Evolutionary conservation across 2,888 invertebrate species (phyloP), one percentile per base, ranked within the genome.

Genomic region (Antheraea assamensis): DNA sequence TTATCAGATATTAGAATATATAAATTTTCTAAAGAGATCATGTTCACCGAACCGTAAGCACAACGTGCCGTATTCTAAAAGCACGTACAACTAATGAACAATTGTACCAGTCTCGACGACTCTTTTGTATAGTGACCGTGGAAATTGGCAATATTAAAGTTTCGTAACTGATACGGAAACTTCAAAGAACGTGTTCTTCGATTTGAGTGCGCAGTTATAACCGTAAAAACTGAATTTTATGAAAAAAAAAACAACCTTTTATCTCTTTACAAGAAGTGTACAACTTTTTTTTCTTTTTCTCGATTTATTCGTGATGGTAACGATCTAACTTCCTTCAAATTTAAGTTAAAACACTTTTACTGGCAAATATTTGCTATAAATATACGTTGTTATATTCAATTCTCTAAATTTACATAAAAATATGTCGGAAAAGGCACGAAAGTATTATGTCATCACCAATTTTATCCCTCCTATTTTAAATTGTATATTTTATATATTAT

Each of bases 121-220:
- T 70, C 70, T 78, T 85, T 86, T 87, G 88, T 89, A 73, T 83
- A 77, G 76, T 76, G 74, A 85, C 84, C 84, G 85, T 86, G 88
- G 81, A 90, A 90, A 89, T 88, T 83, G 84, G 73, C 74, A 79
- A 81, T 81, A 85, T 86, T 83, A 78, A 80, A 78, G 81, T 89
- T 85, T 87, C 83, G 85, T 88, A 88, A 89, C 83, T 80, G 83
- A 83, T 84, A 82, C 83, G 86, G 87, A 87, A 85, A 82, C 76
- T 42, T 73, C 74, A 79, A 70, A 74, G 77, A 78, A 76, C 71
- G 55, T 71, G 58, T 71, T 64, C 72, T 42, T 61, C 30, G 27
- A 72, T 47, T 64, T 30, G 15, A 72, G 42, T 64, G 30, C 27
- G 30, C 27, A 64, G 61, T 30, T 64, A 64, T 64, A 3, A 64